A percentile compares a stretch with the other conserved stretches of the same genome.
Conservation (phyloP, 2,113 vertebrate species). For the Ranitomeya imitator region DNA sequence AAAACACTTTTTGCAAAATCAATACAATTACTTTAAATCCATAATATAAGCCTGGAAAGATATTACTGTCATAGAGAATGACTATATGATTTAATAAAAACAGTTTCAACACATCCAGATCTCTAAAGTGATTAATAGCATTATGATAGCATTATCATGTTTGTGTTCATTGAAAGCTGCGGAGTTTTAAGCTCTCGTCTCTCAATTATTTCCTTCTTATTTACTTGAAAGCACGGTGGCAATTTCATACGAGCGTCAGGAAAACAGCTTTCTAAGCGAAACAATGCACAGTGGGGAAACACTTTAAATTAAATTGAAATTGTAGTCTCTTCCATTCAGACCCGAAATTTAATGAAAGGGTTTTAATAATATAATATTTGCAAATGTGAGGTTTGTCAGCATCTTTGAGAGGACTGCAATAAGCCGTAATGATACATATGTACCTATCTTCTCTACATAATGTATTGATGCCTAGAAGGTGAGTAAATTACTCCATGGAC, state of each 20-base stretch:
- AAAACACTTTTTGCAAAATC: slow-evolving; percentile 55
- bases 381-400: slow-evolving; percentile 51
- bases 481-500: neutral
- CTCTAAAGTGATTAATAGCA: slow-evolving; percentile 60
- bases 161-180: slow-evolving; percentile 56
- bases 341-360: slow-evolving; percentile 60
- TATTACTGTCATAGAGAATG: slow-evolving; percentile 59
- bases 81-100: slow-evolving; percentile 51
- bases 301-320: slow-evolving; percentile 62
- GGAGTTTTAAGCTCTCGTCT: slow-evolving; percentile 58
- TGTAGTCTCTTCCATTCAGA: slow-evolving; percentile 61
- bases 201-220: slow-evolving; percentile 63
- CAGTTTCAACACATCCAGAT: slow-evolving; percentile 39
- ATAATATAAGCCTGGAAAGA: slow-evolving; percentile 56
- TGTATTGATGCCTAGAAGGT: neutral
- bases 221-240: slow-evolving; percentile 60
- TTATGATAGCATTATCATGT: slow-evolving; percentile 60
- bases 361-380: slow-evolving; percentile 62
- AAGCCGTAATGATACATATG: slow-evolving; percentile 22
- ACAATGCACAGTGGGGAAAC: slow-evolving; percentile 61
- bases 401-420: slow-evolving; percentile 19
- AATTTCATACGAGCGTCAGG: slow-evolving; percentile 56
- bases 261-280: slow-evolving; percentile 61
- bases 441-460: neutral
- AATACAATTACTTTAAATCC: slow-evolving; percentile 57